Evolutionary conservation across 1,140 invertebrate species (phyloP).

Genomic region (Drosophila neocordata): DNA sequence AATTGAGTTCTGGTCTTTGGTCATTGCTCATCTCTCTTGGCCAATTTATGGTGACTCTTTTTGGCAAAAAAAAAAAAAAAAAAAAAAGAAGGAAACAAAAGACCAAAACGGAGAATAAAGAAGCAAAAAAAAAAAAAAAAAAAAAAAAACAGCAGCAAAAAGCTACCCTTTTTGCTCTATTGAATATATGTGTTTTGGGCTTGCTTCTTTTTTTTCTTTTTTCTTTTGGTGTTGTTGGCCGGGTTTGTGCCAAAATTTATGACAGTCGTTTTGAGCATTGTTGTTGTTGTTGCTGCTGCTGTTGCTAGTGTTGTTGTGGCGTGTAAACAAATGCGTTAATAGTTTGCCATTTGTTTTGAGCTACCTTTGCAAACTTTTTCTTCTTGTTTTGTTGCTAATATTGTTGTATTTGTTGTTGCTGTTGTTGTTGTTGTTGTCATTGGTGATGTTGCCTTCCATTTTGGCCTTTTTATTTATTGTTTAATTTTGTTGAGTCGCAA

Average conservation of each 20-base stretch:
- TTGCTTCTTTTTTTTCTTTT: no score
- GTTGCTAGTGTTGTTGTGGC: conserved; percentile 35
- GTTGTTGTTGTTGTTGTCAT: conserved; percentile 18
- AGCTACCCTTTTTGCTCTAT: conserved; percentile 10
- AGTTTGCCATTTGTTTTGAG: conserved; percentile 59
- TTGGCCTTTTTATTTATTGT: conserved; percentile 49
- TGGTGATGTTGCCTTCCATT: conserved; percentile 35
- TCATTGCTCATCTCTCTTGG: conserved; percentile 2
- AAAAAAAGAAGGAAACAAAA: background rate
- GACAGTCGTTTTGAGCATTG: background rate
- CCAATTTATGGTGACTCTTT: conserved; percentile 3
- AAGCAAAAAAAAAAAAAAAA: background rate
- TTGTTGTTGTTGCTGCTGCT: conserved; percentile 25
- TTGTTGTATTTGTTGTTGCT: conserved; percentile 12
- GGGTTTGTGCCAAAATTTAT: conserved; percentile 11
- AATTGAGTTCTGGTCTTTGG: conserved; percentile 1
- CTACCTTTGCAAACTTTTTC: conserved; percentile 10
- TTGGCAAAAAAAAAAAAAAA: background rate
- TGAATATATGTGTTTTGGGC: background rate
- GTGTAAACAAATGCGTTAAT: conserved; percentile 61
- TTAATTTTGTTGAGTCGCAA: conserved; percentile 40
- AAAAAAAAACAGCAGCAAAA: background rate
- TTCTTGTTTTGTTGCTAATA: background rate
- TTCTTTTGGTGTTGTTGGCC: background rate
- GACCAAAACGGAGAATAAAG: background rate